Base-by-base conservation (phyloP, 2,888 invertebrate species). In the Zygaena filipendulae region DNA sequence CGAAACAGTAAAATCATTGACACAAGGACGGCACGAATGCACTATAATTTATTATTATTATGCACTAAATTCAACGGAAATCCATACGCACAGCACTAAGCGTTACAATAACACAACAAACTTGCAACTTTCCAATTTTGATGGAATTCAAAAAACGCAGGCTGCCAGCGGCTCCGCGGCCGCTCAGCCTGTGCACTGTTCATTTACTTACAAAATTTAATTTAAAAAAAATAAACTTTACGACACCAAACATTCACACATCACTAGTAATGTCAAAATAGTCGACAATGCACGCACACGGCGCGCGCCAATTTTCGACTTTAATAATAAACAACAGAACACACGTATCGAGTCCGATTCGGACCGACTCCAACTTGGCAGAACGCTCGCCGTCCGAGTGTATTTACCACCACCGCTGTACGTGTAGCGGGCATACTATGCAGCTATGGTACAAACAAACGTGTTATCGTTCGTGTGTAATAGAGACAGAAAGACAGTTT, bases 321-420 rank as follows among this genome's bases (percentile, higher is more conserved):
- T 51, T 54, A 47, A 39, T 43, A 46, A 46, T 51, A 50, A 33
- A 39, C 54, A 50, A 49, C 50, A 51, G 51, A 52, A 58, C 50
- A 51, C 54, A 54, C 42, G 52, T 43, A 48, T 43, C 45, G 47
- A 45, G 48, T 51, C 55, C 56, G 60, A 59, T 52, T 60, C 59
- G 38, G 62, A 50, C 40, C 59, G 52, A 52, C 58, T 56, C 51
- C 58, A 61, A 63, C 62, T 68, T 64, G 62, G 64, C 68, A 59
- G 61, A 66, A 64, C 63, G 35, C 32, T 36, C 27, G 13, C 18
- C 27, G 53, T n/a, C 57, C 66, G 67, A 64, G 53, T 57, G 62
- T 63, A 66, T 61, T 59, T 58, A 57, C 52, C 54, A 59, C 58
- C 54, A 54, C 57, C 52, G 59, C 56, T 59, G 56, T 57, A 46